phyloP scores from a whole-genome alignment of 2,888 invertebrate genomes.

The Lasius platythorax region DNA sequence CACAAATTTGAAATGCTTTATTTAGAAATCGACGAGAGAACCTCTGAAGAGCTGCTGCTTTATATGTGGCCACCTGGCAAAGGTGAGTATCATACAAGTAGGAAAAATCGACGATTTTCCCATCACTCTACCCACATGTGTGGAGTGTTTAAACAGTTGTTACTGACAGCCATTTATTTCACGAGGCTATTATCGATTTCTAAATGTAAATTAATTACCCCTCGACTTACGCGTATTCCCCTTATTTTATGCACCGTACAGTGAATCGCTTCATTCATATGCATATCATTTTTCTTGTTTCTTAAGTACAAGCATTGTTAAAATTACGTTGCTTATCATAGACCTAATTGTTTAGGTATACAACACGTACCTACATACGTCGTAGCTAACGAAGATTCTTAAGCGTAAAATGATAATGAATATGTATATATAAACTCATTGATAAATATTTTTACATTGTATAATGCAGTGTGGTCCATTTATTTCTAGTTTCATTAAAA shows the following conservation, averaged over 20 bases:
- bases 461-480: background rate
- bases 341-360: background rate
- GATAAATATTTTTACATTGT: background rate
- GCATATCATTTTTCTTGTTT: background rate
- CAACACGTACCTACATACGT: background rate
- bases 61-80: slow-evolving; percentile 27
- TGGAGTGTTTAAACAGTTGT: slow-evolving; percentile 65
- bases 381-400: background rate
- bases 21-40: slow-evolving; percentile 38
- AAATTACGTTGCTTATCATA: background rate
- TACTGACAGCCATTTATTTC: background rate
- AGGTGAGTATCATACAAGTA: slow-evolving; percentile 3
- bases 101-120: slow-evolving; percentile 57
- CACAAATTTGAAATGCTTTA: background rate
- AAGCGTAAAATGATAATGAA: background rate
- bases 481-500: background rate
- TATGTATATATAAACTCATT: background rate
- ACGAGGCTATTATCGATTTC: background rate
- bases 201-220: slow-evolving; percentile 56
- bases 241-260: background rate
- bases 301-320: slow-evolving; percentile 9
- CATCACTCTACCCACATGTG: slow-evolving; percentile 59
- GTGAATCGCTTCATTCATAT: slow-evolving; percentile 6
- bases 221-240: background rate
- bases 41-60: background rate